phyloP scores from a whole-genome alignment of 2,888 invertebrate genomes.

The Eutolmus rufibarbis region DNA sequence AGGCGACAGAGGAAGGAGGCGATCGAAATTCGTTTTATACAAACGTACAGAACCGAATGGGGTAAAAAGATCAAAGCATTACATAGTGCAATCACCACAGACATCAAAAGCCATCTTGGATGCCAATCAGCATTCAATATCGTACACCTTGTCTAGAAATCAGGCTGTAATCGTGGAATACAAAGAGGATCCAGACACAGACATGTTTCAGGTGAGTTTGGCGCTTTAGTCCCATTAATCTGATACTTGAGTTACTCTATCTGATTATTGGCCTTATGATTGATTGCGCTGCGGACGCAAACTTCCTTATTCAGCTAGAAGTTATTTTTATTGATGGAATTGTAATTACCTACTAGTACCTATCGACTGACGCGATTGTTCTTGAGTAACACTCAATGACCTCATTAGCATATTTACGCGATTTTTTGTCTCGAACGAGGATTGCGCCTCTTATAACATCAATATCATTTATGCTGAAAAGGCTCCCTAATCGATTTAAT shows the following conservation, averaged over 20 bases:
- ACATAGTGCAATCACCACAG: conserved; percentile 94
- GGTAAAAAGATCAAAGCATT: conserved; percentile 92
- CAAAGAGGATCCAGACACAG: conserved; percentile 91
- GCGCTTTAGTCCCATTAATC: neutral
- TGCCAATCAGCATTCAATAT: conserved; percentile 93
- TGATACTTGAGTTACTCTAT: neutral
- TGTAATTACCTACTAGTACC: neutral
- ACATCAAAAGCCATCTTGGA: conserved; percentile 94
- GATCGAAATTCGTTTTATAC: conserved; percentile 92
- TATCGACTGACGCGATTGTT: neutral
- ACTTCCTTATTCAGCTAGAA: neutral
- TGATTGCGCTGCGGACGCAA: neutral
- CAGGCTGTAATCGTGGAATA: conserved; percentile 99
- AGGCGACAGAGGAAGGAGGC: conserved; percentile 90
- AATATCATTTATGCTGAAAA: neutral
- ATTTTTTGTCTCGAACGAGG: neutral
- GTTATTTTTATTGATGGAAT: neutral
- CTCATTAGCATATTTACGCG: neutral
- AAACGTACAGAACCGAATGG: conserved; percentile 88
- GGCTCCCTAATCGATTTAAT: neutral
- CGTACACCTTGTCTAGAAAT: conserved; percentile 93
- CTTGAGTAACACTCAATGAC: neutral
- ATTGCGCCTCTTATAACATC: neutral
- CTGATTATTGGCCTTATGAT: neutral
- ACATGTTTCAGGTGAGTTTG: conserved; percentile 95